Base-by-base conservation (phyloP, 2,113 vertebrate species). In the Calidris pugnax region DNA sequence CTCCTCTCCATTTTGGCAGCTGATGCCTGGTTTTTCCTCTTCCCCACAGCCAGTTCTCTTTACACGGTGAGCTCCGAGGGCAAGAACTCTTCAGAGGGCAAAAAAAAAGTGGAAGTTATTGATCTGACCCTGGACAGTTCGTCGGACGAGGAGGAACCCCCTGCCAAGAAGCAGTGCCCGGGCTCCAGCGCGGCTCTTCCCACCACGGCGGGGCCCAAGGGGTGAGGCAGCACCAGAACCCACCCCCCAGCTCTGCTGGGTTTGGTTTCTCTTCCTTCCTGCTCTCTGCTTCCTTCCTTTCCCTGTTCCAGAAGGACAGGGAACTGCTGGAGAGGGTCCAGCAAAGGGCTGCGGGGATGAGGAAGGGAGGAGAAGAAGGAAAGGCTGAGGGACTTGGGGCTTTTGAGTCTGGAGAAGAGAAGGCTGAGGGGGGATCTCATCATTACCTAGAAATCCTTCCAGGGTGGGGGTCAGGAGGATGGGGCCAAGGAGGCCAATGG, bases 121-220 rank as follows among this genome's bases (percentile, higher is more conserved):
- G 98, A 98, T 48, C 69, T 98, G 47, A 98, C 98, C 0, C 48
- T 98, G 77, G 98, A 98, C 64, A 98, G 98, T 66, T 98, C 98
- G 3, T 98, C 98, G 0, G 98, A 98, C 0, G 97, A 98, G 20
- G 97, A 97, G 43, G 97, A 84, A 68, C 97, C 97, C 1, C 97
- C 97, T 0, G 35, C 95, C 74, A 98, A 98, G 87, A 98, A 97
- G 89, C 97, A 90, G 60, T 97, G 98, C 26, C 96, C 96, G 1
- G 56, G 96, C 63, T 80, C 97, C 51, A 87, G 95, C 1, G 33
- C 47, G 2, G 59, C 88, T 43, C 89, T 96, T 14, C 96, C 96
- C 0, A 27, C 97, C 3, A 76, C 95, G 1, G 71, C 94, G 2
- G 97, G 96, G 47, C 94, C 93, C 85, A 98, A 98, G 93, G 98